Percentiles rank a stretch among this genome's conserved stretches.
These are phyloP conservation scores for Acromyrmex heyeri DNA, from an alignment of 1,140 invertebrate genomes.

Conservation along the genomic window DNA sequence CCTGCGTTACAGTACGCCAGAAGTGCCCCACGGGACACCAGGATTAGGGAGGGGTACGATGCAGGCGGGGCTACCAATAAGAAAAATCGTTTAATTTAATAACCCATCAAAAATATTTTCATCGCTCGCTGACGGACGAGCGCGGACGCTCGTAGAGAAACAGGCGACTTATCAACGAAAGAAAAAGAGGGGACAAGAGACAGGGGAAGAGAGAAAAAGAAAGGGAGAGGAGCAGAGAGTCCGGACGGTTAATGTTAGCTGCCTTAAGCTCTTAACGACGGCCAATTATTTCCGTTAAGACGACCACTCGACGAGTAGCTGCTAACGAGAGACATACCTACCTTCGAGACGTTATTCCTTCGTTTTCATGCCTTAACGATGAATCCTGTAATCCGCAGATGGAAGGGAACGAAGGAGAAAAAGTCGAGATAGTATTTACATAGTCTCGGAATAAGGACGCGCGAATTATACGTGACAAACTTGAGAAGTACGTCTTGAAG, in stretches of 20 bases:
- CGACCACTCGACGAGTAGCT: conserved; percentile 70
- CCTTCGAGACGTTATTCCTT: conserved; percentile 13
- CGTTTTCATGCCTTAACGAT: conserved; percentile 43
- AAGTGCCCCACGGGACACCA: conserved; percentile 82
- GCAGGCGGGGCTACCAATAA: conserved; percentile 71
- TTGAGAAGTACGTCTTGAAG: conserved; percentile 23
- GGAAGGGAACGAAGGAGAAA: conserved; percentile 14
- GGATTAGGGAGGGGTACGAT: conserved; percentile 39
- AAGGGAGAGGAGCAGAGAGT: conserved; percentile 11
- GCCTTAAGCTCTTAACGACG: conserved; percentile 77
- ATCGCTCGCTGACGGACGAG: conserved; percentile 43
- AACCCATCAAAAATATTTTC: conserved; percentile 82
- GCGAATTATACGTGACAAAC: conserved; percentile 51
- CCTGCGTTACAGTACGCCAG: conserved; percentile 82
- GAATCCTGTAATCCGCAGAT: not conserved
- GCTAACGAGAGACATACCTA: conserved; percentile 75
- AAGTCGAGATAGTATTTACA: conserved; percentile 53
- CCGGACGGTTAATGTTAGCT: conserved; percentile 64
- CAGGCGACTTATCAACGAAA: conserved; percentile 46
- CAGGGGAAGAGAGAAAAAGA: not conserved
- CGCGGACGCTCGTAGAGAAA: conserved; percentile 18
- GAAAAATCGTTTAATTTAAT: conserved; percentile 85
- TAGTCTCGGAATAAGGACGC: conserved; percentile 38
- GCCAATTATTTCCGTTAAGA: conserved; percentile 79
- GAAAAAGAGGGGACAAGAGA: conserved; percentile 10